A percentile compares a stretch with the other conserved stretches of the same genome.
phyloP scores from a whole-genome alignment of 1,140 invertebrate species.

The Diprion similis region DNA sequence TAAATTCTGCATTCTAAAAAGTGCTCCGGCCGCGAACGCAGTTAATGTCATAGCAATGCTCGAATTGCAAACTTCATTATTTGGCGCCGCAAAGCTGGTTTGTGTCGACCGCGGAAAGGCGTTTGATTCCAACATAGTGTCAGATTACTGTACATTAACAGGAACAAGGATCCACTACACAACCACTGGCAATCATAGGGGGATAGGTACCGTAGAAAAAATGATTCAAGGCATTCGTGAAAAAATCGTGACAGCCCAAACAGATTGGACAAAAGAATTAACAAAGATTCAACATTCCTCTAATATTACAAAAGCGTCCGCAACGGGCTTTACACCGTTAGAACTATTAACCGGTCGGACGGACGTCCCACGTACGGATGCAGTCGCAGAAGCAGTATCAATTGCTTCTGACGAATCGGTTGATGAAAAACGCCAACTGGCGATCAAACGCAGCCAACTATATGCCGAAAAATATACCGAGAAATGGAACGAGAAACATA shows the following conservation, averaged over 20 bases:
- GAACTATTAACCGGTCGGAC: neutral
- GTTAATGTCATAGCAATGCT: neutral
- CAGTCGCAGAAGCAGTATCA: neutral
- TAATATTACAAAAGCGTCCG: neutral
- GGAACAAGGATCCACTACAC: neutral
- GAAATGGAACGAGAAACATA: no score
- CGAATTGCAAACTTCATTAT: neutral
- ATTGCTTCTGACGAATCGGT: no score
- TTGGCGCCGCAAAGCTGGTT: neutral
- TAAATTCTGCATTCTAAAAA: neutral
- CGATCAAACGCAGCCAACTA: no score
- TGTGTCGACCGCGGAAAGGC: neutral
- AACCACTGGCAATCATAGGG: neutral
- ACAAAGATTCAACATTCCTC: neutral
- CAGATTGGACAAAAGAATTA: constrained; percentile 1
- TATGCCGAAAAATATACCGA: no score
- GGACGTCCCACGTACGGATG: neutral
- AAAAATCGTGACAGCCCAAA: neutral
- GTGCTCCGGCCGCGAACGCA: neutral
- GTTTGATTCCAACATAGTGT: neutral
- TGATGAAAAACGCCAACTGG: no score
- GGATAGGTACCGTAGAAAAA: neutral
- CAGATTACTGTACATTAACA: neutral
- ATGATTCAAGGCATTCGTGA: neutral
- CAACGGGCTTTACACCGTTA: neutral